phyloP scores from a whole-genome alignment of 2,888 invertebrate species.

The Hemicrepidius hirtus region DNA sequence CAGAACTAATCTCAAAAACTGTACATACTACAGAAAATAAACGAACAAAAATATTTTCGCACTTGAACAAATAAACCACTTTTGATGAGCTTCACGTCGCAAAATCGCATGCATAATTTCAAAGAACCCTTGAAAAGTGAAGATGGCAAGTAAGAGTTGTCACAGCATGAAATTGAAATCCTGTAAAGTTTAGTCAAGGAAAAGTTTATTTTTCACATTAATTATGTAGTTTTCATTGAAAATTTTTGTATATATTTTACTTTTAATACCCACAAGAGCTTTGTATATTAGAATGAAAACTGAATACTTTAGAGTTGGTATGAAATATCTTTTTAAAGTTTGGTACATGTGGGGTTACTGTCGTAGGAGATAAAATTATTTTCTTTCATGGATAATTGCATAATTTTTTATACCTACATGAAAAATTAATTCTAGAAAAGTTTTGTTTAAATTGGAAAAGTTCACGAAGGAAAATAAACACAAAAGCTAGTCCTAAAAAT shows the following conservation, averaged over 20 bases:
- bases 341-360: conserved; percentile 10
- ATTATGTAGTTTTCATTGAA: too few relatives aligned
- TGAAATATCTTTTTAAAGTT: conserved; percentile 10
- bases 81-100: background rate
- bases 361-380: background rate
- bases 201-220: too few relatives aligned
- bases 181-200: too few relatives aligned
- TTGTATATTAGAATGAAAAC: background rate
- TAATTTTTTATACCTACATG: conserved; percentile 6
- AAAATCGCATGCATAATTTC: background rate
- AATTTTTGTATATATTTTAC: background rate
- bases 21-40: background rate
- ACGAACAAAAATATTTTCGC: background rate
- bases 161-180: too few relatives aligned
- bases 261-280: background rate
- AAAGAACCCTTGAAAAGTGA: background rate
- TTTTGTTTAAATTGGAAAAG: conserved; percentile 14
- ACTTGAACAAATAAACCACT: conserved; percentile 1
- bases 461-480: background rate
- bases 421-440: conserved; percentile 14
- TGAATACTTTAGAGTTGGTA: conserved; percentile 1
- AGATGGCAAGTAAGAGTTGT: too few relatives aligned
- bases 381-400: background rate
- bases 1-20: too few relatives aligned
- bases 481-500: too few relatives aligned